These are phyloP conservation scores for Amaurobius ferox DNA, from an alignment of 2,888 invertebrate species.

Conservation along the genomic window DNA sequence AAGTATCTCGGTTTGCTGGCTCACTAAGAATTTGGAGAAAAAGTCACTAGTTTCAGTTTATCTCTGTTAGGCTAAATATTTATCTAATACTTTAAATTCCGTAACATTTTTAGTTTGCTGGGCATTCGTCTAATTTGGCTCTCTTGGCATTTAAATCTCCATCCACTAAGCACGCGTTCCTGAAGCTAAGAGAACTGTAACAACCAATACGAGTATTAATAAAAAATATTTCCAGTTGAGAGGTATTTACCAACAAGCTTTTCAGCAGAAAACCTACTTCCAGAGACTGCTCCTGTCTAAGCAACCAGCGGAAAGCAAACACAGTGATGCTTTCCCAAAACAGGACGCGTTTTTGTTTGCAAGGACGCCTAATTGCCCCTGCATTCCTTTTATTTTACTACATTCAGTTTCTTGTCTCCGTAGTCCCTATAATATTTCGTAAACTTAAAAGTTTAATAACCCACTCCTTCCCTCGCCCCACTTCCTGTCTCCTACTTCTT, in stretches of 20 bases:
- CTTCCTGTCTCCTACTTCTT: slow-evolving; percentile 53
- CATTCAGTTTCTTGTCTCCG: slow-evolving; percentile 26
- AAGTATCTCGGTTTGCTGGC: too few species aligned
- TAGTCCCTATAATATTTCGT: slow-evolving; percentile 57
- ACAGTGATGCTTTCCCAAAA: slow-evolving; percentile 27
- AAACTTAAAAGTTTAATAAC: slow-evolving; percentile 71
- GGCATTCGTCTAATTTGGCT: slow-evolving; percentile 36
- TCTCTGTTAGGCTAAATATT: slow-evolving; percentile 26
- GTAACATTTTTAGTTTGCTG: slow-evolving; percentile 28
- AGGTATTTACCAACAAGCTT: slow-evolving; percentile 36
- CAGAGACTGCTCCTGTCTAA: slow-evolving; percentile 5
- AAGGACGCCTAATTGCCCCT: slow-evolving; percentile 51
- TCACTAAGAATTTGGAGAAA: neutral
- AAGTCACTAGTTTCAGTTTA: neutral
- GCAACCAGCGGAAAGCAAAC: slow-evolving; percentile 30
- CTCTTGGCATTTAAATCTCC: neutral
- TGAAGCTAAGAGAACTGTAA: slow-evolving; percentile 18
- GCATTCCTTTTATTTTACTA: slow-evolving; percentile 38
- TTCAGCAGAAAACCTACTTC: slow-evolving; percentile 51
- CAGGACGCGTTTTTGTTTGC: slow-evolving; percentile 40
- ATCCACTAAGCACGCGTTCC: slow-evolving; percentile 27
- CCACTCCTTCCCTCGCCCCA: slow-evolving; percentile 11
- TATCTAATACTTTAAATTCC: slow-evolving; percentile 48
- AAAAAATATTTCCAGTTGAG: slow-evolving; percentile 42
- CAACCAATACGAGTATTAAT: slow-evolving; percentile 25